phyloP scores from a whole-genome alignment of 2,888 invertebrate genomes.

The Brachyptera risi region DNA sequence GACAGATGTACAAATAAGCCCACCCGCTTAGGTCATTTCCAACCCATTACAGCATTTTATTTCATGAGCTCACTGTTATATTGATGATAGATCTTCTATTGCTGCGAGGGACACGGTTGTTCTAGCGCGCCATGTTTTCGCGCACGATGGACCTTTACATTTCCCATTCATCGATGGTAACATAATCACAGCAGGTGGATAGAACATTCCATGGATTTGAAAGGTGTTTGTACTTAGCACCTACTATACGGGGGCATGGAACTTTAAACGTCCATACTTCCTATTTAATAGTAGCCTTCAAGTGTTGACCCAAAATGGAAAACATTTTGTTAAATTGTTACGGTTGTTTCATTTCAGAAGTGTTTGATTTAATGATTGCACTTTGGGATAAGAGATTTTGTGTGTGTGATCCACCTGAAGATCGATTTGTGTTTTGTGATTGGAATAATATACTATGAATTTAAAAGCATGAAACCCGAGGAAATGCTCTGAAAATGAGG shows the following conservation, averaged over 20 bases:
- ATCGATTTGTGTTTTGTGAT: too few species aligned
- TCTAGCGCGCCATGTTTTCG: neutral
- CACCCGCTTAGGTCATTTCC: conserved; percentile 11
- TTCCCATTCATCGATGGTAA: conserved; percentile 9
- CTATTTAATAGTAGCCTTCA: too few species aligned
- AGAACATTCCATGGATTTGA: neutral
- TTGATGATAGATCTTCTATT: conserved; percentile 9
- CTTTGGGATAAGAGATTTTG: too few species aligned
- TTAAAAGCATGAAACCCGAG: too few species aligned
- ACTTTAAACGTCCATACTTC: neutral
- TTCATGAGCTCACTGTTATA: neutral
- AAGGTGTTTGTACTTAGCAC: conserved; percentile 18
- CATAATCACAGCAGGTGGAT: conserved; percentile 18
- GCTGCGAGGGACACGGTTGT: neutral
- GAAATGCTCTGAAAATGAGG: too few species aligned
- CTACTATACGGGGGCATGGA: conserved; percentile 2
- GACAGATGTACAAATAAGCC: conserved; percentile 20
- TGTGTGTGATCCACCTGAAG: too few species aligned
- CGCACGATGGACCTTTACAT: conserved; percentile 2
- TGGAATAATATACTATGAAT: too few species aligned
- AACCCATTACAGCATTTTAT: conserved; percentile 1
- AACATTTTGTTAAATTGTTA: too few species aligned
- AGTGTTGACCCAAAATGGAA: neutral
- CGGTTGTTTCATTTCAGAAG: too few species aligned
- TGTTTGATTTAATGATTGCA: too few species aligned